phyloP scores from a whole-genome alignment of 2,797 vertebrate genomes.

The Sparus aurata region DNA sequence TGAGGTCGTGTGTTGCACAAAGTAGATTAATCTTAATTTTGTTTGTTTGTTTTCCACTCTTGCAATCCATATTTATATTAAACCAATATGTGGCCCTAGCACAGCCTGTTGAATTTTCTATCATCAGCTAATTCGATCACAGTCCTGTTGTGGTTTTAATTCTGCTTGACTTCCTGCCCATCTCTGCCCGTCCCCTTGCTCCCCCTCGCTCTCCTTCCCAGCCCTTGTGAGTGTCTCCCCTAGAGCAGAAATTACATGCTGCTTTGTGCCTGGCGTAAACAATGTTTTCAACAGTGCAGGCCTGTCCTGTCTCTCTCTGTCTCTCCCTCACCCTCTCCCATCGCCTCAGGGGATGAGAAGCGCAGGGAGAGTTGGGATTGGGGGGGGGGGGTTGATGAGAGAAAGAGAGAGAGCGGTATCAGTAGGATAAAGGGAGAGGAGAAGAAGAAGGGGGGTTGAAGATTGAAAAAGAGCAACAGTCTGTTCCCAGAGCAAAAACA shows the following conservation, averaged over 20 bases:
- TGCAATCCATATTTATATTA: slow-evolving; percentile 1
- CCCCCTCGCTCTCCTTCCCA: slow-evolving; percentile 45
- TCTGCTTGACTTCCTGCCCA: slow-evolving; percentile 65
- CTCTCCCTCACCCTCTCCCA: slow-evolving; percentile 44
- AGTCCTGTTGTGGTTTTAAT: slow-evolving; percentile 65
- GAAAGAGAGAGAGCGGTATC: slow-evolving; percentile 54
- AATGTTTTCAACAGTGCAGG: slow-evolving; percentile 81
- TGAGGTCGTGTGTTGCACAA: neutral
- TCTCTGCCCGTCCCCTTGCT: slow-evolving; percentile 41
- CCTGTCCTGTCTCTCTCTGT: slow-evolving; percentile 73
- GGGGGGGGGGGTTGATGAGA: slow-evolving; percentile 62
- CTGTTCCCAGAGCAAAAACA: slow-evolving; percentile 67
- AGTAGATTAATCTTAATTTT: neutral
- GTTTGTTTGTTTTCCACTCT: slow-evolving; percentile 2
- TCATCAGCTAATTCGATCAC: slow-evolving; percentile 65
- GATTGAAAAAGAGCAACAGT: slow-evolving; percentile 74
- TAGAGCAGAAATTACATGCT: slow-evolving; percentile 82
- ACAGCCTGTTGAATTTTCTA: slow-evolving; percentile 55
- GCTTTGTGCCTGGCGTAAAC: slow-evolving; percentile 81
- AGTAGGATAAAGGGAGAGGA: slow-evolving; percentile 53
- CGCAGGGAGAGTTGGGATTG: slow-evolving; percentile 48
- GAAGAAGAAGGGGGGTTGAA: slow-evolving; percentile 42
- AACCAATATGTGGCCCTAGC: slow-evolving; percentile 11
- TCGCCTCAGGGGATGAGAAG: slow-evolving; percentile 64
- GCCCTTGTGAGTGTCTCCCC: slow-evolving; percentile 73